These are phyloP conservation scores for Alloplasta piceator DNA, from an alignment of 2,888 invertebrate genomes.

Conservation along the genomic window DNA sequence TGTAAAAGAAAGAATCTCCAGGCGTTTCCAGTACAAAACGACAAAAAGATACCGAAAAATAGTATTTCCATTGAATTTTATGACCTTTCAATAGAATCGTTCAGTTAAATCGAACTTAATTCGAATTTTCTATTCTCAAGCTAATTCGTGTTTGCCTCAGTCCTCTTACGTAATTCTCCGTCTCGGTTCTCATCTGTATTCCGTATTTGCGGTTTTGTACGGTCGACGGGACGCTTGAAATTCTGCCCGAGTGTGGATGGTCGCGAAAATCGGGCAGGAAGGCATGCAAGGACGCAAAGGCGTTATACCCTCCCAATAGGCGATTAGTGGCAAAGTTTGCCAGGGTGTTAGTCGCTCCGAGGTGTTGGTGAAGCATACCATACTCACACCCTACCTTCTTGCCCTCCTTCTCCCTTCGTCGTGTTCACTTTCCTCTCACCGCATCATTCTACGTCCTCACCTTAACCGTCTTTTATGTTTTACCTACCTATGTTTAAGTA, in stretches of 20 bases:
- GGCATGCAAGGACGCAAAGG: slow-evolving; percentile 29
- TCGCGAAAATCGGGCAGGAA: slow-evolving; percentile 2
- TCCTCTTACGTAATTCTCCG: slow-evolving; percentile 11
- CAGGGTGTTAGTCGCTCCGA: slow-evolving; percentile 57
- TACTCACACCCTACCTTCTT: slow-evolving; percentile 22
- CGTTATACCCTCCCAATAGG: slow-evolving; percentile 64
- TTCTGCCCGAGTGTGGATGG: slow-evolving; percentile 12
- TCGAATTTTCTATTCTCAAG: neutral
- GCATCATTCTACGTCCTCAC: slow-evolving; percentile 40
- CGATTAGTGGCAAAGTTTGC: slow-evolving; percentile 65
- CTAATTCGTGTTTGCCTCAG: neutral
- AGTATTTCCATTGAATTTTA: too few species aligned
- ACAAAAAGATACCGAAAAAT: too few species aligned
- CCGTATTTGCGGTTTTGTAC: slow-evolving; percentile 56
- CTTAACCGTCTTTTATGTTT: slow-evolving; percentile 46
- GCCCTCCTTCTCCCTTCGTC: neutral
- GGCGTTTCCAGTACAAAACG: too few species aligned
- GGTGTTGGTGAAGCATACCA: slow-evolving; percentile 43
- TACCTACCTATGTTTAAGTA: slow-evolving; percentile 60
- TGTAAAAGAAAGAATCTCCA: too few species aligned
- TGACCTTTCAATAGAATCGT: neutral
- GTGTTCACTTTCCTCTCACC: slow-evolving; percentile 16
- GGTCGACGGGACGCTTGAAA: slow-evolving; percentile 45
- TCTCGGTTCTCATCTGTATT: slow-evolving; percentile 34
- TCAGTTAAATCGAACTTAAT: slow-evolving; percentile 1